These are phyloP conservation scores for Parapsyche elsis DNA, from an alignment of 1,140 invertebrate species.

Conservation along the genomic window DNA sequence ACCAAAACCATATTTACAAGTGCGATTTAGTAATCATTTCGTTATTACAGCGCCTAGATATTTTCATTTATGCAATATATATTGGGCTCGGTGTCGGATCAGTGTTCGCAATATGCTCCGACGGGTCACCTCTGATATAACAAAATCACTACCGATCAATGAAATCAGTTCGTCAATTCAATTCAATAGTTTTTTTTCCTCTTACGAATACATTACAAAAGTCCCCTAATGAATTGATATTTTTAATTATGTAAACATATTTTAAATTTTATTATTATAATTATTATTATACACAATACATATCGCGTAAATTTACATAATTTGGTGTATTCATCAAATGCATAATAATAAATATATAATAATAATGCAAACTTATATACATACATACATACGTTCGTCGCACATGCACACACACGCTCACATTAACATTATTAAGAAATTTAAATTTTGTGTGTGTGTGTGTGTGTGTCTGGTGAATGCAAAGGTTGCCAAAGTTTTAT, in stretches of 20 bases:
- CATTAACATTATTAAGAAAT: background rate
- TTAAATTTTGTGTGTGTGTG: background rate
- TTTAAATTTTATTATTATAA: no score
- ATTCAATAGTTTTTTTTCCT: background rate
- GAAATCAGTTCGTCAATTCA: background rate
- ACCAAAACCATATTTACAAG: no score
- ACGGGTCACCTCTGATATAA: no score
- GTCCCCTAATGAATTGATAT: constrained; percentile 23
- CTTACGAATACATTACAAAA: background rate
- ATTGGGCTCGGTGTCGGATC: no score
- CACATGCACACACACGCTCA: background rate
- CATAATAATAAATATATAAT: constrained; percentile 3
- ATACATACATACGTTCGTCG: background rate
- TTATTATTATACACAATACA: no score
- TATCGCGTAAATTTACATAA: constrained; percentile 5
- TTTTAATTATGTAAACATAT: background rate
- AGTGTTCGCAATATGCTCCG: no score
- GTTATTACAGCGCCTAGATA: no score
- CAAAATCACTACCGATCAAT: background rate
- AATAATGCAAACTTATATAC: constrained; percentile 5
- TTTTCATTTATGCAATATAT: no score
- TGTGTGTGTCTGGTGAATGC: background rate
- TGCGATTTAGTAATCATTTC: no score
- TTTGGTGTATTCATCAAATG: constrained; percentile 25
- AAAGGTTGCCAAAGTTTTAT: no score